These are phyloP conservation scores for Brassicogethes aeneus DNA, from an alignment of 2,888 invertebrate species.

Conservation along the genomic window DNA sequence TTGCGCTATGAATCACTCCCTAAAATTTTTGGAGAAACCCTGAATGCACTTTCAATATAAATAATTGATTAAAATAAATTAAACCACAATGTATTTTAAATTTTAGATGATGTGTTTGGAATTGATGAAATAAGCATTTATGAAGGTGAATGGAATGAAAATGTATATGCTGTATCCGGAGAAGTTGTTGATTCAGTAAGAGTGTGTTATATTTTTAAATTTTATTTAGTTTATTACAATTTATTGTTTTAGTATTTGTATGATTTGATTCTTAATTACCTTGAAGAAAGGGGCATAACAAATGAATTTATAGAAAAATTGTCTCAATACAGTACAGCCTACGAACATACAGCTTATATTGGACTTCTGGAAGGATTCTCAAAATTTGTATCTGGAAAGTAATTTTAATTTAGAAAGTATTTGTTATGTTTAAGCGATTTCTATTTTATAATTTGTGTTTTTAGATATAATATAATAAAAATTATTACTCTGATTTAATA, in stretches of 20 bases:
- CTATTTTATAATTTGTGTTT: not conserved
- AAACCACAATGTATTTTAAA: conserved; percentile 3
- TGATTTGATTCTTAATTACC: conserved; percentile 86
- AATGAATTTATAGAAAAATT: conserved; percentile 89
- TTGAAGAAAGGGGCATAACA: conserved; percentile 93
- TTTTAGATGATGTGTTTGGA: conserved; percentile 78
- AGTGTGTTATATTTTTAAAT: conserved; percentile 4
- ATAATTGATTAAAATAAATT: not conserved
- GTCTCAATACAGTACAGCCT: conserved; percentile 79
- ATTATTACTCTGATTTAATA: no score
- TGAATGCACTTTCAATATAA: no score
- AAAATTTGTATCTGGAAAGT: conserved; percentile 66
- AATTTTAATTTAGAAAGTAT: conserved; percentile 7
- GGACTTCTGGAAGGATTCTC: conserved; percentile 78
- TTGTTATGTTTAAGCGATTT: not conserved
- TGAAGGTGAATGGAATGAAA: conserved; percentile 80
- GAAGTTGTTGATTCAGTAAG: conserved; percentile 92
- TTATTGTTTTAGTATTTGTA: conserved; percentile 70
- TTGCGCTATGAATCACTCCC: no score
- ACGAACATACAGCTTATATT: conserved; percentile 90
- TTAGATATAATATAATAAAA: no score
- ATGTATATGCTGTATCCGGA: conserved; percentile 83
- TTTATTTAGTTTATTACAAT: not conserved
- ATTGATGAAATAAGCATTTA: conserved; percentile 90
- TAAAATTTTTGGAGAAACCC: no score